phyloP scores from a whole-genome alignment of 2,797 vertebrate species.

The Sebastes minor region DNA sequence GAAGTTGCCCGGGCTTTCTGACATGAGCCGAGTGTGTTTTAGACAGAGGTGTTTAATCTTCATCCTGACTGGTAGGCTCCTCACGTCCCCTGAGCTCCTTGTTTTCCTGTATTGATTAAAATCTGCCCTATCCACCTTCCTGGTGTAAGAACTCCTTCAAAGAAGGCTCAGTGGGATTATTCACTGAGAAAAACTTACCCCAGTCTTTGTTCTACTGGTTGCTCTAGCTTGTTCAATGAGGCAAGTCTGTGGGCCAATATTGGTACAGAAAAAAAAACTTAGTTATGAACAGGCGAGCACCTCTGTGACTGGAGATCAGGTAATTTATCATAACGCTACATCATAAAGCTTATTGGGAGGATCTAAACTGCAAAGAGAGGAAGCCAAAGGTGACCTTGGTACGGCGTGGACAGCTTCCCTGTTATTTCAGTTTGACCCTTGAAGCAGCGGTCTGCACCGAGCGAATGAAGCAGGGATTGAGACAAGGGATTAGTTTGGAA shows the following conservation, averaged over 20 bases:
- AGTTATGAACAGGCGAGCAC: conserved; percentile 26
- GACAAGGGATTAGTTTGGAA: conserved; percentile 74
- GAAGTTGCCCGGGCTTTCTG: conserved; percentile 80
- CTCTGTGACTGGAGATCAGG: conserved; percentile 30
- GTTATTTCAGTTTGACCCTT: conserved; percentile 66
- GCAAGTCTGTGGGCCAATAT: conserved; percentile 52
- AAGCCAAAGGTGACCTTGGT: conserved; percentile 65
- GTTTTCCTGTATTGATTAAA: conserved; percentile 88
- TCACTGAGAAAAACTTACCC: conserved; percentile 78
- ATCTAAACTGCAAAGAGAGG: conserved; percentile 29
- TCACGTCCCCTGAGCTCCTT: conserved; percentile 82
- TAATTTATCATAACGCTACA: conserved; percentile 42
- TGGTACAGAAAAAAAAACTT: conserved; percentile 36
- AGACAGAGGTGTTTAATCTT: conserved; percentile 88
- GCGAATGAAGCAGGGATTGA: conserved; percentile 71
- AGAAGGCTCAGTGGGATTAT: conserved; percentile 81
- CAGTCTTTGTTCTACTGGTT: conserved; percentile 74
- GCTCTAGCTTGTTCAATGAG: conserved; percentile 68
- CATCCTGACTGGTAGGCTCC: conserved; percentile 80
- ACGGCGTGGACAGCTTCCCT: conserved; percentile 37
- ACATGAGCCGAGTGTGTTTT: conserved; percentile 79
- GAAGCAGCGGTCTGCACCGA: conserved; percentile 51
- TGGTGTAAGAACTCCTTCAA: conserved; percentile 83
- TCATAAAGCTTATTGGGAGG: conserved; percentile 32
- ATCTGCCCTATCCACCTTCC: conserved; percentile 82